These are phyloP conservation scores for Enhydra lutris DNA, from an alignment of 2,113 vertebrate species.

Conservation along the genomic window DNA sequence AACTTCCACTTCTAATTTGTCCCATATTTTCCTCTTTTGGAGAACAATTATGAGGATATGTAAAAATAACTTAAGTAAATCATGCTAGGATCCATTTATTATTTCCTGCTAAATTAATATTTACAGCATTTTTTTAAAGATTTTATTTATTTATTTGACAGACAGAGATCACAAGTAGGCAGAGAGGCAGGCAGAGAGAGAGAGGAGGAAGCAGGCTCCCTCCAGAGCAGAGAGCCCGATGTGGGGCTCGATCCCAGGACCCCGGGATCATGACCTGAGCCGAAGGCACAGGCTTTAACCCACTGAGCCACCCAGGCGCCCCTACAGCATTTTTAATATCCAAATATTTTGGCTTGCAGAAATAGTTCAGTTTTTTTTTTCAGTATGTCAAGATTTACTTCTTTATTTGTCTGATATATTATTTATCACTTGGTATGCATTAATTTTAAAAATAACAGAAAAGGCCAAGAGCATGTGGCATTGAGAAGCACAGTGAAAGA, in stretches of 20 bases:
- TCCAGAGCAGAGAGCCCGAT: no score
- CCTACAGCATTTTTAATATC: slow-evolving; percentile 72
- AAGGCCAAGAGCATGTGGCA: background rate
- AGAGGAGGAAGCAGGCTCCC: no score
- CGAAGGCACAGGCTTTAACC: no score
- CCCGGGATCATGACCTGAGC: no score
- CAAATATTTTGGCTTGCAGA: slow-evolving; percentile 75
- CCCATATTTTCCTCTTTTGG: slow-evolving; percentile 55
- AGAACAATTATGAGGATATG: slow-evolving; percentile 70
- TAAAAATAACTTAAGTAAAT: slow-evolving; percentile 80
- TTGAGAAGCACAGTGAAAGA: background rate
- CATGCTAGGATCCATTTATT: slow-evolving; percentile 73
- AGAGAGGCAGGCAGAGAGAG: no score
- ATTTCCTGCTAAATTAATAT: slow-evolving; percentile 79
- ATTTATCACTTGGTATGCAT: background rate
- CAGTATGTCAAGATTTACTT: slow-evolving; percentile 1
- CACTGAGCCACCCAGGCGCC: no score
- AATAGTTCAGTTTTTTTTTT: slow-evolving; percentile 37
- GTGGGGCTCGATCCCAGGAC: no score
- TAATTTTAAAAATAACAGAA: slow-evolving; percentile 10
- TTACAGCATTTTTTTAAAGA: slow-evolving; percentile 75
- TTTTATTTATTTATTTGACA: no score
- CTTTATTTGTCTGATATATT: background rate
- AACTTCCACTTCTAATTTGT: slow-evolving; percentile 76
- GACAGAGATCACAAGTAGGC: no score